These are phyloP conservation scores for Pantherophis vulpinus DNA, from an alignment of 2,797 vertebrate genomes.

Conservation along the genomic window DNA sequence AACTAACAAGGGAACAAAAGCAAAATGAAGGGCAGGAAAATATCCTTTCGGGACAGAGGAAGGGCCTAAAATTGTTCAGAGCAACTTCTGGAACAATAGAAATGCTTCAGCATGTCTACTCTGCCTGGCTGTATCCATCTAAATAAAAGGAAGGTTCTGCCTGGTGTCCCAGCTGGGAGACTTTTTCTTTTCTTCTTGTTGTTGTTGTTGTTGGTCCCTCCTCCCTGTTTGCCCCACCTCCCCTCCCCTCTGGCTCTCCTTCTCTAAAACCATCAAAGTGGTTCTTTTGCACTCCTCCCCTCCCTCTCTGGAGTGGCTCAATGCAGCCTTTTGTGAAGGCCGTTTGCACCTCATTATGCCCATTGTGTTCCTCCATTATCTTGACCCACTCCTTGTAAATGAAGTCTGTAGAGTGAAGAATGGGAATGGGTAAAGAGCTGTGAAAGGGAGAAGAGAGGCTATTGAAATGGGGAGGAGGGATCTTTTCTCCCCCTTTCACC, in stretches of 20 bases:
- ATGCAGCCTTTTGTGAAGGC: constrained; percentile 69
- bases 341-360: constrained; percentile 75
- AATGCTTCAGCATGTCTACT: fast-evolving
- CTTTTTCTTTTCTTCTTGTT: constrained; percentile 30
- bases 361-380: constrained; percentile 67
- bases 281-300: background rate
- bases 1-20: constrained; percentile 14
- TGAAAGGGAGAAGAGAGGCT: background rate
- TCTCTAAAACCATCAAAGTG: constrained; percentile 5
- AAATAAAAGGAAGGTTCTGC: constrained; percentile 49
- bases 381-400: constrained; percentile 58
- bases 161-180: constrained; percentile 48
- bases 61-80: constrained; percentile 7
- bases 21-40: background rate
- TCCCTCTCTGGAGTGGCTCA: constrained; percentile 26
- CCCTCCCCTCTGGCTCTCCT: background rate
- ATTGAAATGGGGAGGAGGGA: constrained; percentile 3
- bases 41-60: background rate
- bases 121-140: constrained; percentile 49
- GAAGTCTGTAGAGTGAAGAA: constrained; percentile 61
- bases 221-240: constrained; percentile 7
- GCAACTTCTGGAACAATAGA: background rate
- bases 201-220: constrained; percentile 31
- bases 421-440: background rate
- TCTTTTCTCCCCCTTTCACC: background rate